Evolutionary conservation across 2,888 invertebrate genomes (phyloP).

Genomic region (Mantis religiosa): DNA sequence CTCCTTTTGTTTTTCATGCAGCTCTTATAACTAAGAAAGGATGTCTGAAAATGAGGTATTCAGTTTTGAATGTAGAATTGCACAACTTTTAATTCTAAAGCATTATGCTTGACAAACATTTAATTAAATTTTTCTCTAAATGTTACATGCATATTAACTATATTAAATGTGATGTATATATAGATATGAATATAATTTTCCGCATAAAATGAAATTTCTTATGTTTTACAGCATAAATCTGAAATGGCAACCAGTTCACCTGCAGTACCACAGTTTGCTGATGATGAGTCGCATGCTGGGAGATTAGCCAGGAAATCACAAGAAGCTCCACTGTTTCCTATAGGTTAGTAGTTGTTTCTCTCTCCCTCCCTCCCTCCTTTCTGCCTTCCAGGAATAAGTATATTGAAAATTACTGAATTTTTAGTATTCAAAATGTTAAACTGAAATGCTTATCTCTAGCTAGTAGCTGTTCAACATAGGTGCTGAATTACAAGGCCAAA

Average conservation of each 20-base stretch:
- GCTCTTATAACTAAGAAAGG: background rate
- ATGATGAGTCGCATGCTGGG: constrained; percentile 31
- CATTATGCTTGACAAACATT: background rate
- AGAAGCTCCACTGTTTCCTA: constrained; percentile 34
- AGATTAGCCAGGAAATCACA: constrained; percentile 34
- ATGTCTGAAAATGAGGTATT: background rate
- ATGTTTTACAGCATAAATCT: background rate
- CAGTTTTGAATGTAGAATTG: background rate
- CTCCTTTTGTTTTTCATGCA: background rate
- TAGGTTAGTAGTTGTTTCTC: constrained; percentile 28
- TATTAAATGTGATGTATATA: background rate
- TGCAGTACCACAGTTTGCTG: background rate
- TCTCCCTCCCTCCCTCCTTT: too few species aligned
- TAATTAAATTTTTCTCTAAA: too few species aligned
- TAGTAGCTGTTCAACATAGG: too few species aligned
- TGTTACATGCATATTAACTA: too few species aligned
- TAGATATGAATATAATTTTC: background rate
- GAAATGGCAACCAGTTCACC: background rate
- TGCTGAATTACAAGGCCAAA: too few species aligned
- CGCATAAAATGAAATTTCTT: background rate
- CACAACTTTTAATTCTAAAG: background rate
- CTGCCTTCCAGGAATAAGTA: too few species aligned
- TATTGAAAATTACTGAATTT: too few species aligned
- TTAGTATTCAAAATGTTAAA: too few species aligned
- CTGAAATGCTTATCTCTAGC: too few species aligned